These are phyloP conservation scores for Molossus molossus DNA, from an alignment of 2,797 vertebrate genomes.

Conservation along the genomic window DNA sequence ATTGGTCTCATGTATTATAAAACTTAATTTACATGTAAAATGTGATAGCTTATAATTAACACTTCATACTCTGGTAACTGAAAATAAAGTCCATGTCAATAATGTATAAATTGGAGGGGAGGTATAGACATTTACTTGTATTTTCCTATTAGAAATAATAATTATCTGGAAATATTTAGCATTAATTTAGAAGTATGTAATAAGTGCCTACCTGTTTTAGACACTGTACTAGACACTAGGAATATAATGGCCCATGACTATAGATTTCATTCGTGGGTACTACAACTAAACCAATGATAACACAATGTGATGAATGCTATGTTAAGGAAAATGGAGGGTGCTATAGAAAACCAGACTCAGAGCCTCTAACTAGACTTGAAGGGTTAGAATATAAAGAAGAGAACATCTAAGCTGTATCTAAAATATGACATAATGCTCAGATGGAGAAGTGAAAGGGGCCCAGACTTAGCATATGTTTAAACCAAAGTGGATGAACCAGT, in stretches of 20 bases:
- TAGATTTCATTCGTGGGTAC: neutral
- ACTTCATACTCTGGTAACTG: neutral
- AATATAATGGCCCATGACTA: neutral
- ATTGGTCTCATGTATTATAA: neutral
- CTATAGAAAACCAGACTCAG: neutral
- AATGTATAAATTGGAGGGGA: neutral
- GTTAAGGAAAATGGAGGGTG: neutral
- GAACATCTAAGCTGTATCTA: neutral
- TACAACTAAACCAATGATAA: neutral
- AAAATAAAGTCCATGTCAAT: slow-evolving; percentile 48
- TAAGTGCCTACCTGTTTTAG: neutral
- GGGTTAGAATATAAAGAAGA: neutral
- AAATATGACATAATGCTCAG: neutral
- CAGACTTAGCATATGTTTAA: neutral
- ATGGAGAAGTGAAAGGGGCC: neutral
- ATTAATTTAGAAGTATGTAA: slow-evolving; percentile 21
- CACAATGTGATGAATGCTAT: neutral
- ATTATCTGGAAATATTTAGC: slow-evolving; percentile 33
- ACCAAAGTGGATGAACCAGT: neutral
- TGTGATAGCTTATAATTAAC: neutral
- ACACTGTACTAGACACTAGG: neutral
- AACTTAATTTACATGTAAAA: slow-evolving; percentile 60
- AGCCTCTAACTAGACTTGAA: neutral
- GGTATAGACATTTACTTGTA: slow-evolving; percentile 22
- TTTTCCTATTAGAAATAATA: slow-evolving; percentile 57